phyloP scores from a whole-genome alignment of 2,113 vertebrate species.

The Psilopsiagon aurifrons region DNA sequence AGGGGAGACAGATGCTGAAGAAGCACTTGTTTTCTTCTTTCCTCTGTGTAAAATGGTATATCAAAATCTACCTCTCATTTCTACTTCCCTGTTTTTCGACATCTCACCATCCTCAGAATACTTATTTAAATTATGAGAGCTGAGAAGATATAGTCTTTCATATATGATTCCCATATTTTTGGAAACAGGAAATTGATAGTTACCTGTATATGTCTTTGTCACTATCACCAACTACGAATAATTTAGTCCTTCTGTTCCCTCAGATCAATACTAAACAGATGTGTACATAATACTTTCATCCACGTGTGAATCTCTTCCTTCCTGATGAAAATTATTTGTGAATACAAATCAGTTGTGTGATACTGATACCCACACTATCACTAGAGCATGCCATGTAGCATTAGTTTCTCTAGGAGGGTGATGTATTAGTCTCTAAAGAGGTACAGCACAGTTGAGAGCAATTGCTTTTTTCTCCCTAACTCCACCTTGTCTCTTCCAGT shows the following conservation, averaged over 20 bases:
- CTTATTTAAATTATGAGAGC: not conserved
- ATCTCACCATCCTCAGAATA: not conserved
- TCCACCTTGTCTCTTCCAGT: not conserved
- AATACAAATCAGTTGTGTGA: not conserved
- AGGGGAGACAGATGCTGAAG: not conserved
- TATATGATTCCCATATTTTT: not conserved
- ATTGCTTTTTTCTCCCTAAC: not conserved
- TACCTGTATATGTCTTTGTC: not conserved
- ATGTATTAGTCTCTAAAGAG: not conserved
- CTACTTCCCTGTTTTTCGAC: not conserved
- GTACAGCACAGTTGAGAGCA: not conserved
- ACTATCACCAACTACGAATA: not conserved
- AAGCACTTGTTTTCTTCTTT: not conserved
- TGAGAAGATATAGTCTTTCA: not conserved
- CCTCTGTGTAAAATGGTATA: not conserved
- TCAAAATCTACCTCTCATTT: not conserved
- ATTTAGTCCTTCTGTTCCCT: not conserved
- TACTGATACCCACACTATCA: not conserved
- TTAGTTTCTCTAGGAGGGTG: not conserved
- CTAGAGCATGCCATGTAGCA: fast-evolving
- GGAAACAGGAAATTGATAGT: not conserved
- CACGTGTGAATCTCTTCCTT: fast-evolving
- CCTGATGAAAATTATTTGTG: not conserved
- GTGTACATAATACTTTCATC: not conserved
- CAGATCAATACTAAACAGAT: not conserved